Evolutionary conservation across 2,888 invertebrate species (phyloP).

Genomic region (Trichopria drosophilae): DNA sequence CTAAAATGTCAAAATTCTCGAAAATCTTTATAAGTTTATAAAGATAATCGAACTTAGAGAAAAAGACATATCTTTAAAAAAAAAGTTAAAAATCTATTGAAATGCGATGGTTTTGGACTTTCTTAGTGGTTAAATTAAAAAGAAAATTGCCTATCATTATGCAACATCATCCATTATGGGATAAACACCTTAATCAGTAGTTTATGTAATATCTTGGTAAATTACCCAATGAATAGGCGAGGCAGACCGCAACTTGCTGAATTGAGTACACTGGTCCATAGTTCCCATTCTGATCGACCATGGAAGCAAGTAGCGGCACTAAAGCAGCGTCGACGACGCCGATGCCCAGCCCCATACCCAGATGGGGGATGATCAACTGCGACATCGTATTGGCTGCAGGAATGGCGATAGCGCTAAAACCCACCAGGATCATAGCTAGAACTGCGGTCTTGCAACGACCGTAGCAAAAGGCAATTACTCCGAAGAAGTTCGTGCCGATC

Average conservation of each 20-base stretch:
- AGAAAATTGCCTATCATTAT: too few relatives aligned
- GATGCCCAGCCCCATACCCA: constrained; percentile 78
- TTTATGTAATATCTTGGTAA: neutral
- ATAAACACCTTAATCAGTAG: too few relatives aligned
- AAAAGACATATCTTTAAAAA: too few relatives aligned
- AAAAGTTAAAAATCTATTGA: too few relatives aligned
- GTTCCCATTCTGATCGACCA: constrained; percentile 71
- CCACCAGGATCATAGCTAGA: constrained; percentile 67
- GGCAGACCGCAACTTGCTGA: constrained; percentile 78
- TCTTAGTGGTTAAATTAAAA: too few relatives aligned
- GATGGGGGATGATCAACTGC: constrained; percentile 74
- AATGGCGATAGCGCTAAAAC: constrained; percentile 67
- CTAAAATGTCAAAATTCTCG: too few relatives aligned
- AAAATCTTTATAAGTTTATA: too few relatives aligned
- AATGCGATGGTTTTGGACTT: too few relatives aligned
- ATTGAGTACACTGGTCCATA: constrained; percentile 83
- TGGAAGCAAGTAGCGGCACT: constrained; percentile 74
- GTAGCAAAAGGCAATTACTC: constrained; percentile 66
- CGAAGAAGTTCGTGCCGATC: constrained; percentile 79
- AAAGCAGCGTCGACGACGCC: constrained; percentile 80
- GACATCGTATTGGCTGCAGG: constrained; percentile 67
- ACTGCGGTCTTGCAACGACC: constrained; percentile 70
- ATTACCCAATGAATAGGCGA: constrained; percentile 77
- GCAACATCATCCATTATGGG: too few relatives aligned
- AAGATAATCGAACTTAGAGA: too few relatives aligned